A percentile compares a stretch with the other conserved stretches of the same genome.
Evolutionary conservation across 2,797 vertebrate genomes (phyloP).

Genomic region (Gymnoscopelus braueri): DNA sequence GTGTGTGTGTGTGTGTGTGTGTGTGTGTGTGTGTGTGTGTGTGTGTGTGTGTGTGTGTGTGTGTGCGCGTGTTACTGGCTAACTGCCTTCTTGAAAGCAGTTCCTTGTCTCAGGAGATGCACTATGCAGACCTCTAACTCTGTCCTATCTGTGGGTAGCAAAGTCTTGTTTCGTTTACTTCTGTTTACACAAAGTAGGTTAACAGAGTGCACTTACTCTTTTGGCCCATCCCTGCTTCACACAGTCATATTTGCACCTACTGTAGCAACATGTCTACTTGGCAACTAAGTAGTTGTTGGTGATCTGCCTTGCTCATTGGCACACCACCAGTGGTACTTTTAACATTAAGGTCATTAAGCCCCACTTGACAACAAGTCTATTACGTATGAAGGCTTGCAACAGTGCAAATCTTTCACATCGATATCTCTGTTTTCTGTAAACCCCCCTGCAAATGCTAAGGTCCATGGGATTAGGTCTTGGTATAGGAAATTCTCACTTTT

Average conservation of each 20-base stretch:
- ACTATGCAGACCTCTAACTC: not conserved
- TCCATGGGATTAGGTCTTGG: constrained; percentile 6
- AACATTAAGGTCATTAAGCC: not conserved
- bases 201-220: no score
- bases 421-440: no score
- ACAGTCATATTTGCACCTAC: no score
- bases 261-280: no score
- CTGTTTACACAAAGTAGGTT: no score
- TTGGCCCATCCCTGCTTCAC: no score
- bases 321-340: not conserved
- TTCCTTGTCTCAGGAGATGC: not conserved
- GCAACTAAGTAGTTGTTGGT: no score
- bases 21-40: not conserved
- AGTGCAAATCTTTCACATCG: not conserved
- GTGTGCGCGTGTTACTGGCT: not conserved
- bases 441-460: constrained; percentile 24
- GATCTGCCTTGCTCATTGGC: no score
- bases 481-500: constrained; percentile 14
- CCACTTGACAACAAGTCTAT: not conserved
- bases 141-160: not conserved
- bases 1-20: not conserved
- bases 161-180: not conserved
- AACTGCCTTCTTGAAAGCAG: constrained; percentile 1
- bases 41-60: not conserved
- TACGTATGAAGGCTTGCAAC: not conserved